A percentile compares a stretch with the other conserved stretches of the same genome.
Evolutionary conservation across 2,113 vertebrate species (phyloP).

Genomic region (Tyto alba): DNA sequence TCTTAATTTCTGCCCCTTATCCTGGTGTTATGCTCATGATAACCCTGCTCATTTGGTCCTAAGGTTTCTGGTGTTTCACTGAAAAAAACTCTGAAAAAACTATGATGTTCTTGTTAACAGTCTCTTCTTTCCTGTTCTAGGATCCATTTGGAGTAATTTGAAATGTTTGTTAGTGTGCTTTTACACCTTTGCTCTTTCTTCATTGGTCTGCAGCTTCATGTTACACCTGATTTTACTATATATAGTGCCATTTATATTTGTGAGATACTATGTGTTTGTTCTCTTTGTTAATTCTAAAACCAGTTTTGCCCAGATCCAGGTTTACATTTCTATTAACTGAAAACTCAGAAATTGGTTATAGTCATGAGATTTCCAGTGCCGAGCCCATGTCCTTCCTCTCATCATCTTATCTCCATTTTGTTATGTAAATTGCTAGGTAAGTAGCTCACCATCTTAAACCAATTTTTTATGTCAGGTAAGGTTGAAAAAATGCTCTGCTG

Average conservation of each 20-base stretch:
- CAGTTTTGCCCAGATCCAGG: not conserved
- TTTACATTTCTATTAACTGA: not conserved
- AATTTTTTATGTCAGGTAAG: not conserved
- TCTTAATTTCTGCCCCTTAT: not conserved
- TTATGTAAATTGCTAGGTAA: not conserved
- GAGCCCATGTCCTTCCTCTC: not conserved
- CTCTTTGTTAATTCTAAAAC: not conserved
- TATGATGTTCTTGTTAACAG: fast-evolving
- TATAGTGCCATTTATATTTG: not conserved
- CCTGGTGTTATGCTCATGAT: not conserved
- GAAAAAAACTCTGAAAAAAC: not conserved
- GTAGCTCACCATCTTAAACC: not conserved
- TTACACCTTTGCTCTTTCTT: not conserved
- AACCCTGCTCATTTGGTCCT: not conserved
- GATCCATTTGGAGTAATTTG: not conserved
- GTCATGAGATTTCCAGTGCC: not conserved
- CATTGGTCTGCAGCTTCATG: not conserved
- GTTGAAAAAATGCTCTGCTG: not conserved
- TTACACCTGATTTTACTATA: not conserved
- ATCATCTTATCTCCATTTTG: not conserved
- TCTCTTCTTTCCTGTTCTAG: not conserved
- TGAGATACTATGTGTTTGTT: not conserved
- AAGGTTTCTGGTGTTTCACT: not conserved
- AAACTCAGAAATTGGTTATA: not conserved
- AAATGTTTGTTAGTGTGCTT: not conserved